Percentiles rank a stretch among this genome's conserved stretches.
Conservation (phyloP, 37 sponge, comb jelly and placozoan species). For the Dysidea cf. avara region DNA sequence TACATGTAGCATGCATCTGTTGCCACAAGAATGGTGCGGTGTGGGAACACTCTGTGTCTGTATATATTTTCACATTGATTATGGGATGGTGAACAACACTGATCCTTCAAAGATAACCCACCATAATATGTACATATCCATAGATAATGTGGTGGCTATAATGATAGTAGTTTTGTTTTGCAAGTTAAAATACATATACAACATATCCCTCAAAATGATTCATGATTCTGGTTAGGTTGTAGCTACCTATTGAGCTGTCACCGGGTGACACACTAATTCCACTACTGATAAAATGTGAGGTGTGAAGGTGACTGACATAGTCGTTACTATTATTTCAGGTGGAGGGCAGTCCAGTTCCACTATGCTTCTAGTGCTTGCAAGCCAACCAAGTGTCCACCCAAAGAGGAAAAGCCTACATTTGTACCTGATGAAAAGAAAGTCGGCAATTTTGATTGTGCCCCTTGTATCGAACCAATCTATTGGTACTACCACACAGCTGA, state of each 20-base stretch:
- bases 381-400: slow-evolving; percentile 46
- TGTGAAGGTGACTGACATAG: not conserved
- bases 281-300: slow-evolving; percentile 31
- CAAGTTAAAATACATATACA: too few relatives aligned
- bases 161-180: too few relatives aligned
- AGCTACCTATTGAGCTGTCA: slow-evolving; percentile 28
- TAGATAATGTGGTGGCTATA: too few relatives aligned
- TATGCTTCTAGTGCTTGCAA: slow-evolving; percentile 57
- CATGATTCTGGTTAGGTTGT: slow-evolving; percentile 14
- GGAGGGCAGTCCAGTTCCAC: slow-evolving; percentile 54
- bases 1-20: slow-evolving; percentile 74
- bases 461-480: slow-evolving; percentile 52
- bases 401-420: slow-evolving; percentile 2
- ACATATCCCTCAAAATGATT: too few relatives aligned
- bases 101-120: slow-evolving; percentile 7
- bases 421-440: not conserved
- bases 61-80: slow-evolving; percentile 35
- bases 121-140: too few relatives aligned
- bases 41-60: slow-evolving; percentile 30
- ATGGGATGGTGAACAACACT: slow-evolving; percentile 43
- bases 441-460: slow-evolving; percentile 59
- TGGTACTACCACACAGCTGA: slow-evolving; percentile 63
- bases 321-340: slow-evolving; percentile 34
- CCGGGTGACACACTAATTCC: slow-evolving; percentile 60
- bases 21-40: slow-evolving; percentile 41